phyloP scores from a whole-genome alignment of 2,888 invertebrate species.

The Folsomia manolachei region DNA sequence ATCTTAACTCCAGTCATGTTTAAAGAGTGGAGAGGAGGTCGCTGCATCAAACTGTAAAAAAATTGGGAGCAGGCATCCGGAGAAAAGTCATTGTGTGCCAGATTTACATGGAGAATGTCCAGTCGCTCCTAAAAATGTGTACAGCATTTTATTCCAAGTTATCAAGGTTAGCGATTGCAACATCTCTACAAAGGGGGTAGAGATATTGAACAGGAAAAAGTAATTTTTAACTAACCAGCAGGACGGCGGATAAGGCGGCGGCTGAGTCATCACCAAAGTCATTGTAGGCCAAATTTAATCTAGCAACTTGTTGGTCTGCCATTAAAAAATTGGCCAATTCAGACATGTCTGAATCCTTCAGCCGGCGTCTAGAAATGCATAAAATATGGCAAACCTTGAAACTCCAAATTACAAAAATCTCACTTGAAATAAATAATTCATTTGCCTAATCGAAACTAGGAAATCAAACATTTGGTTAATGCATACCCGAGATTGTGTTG shows the following conservation, averaged over 20 bases:
- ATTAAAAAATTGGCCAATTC: conserved; percentile 29
- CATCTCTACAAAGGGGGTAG: neutral
- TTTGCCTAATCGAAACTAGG: neutral
- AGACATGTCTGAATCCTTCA: conserved; percentile 40
- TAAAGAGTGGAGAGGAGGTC: conserved; percentile 38
- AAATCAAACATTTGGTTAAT: neutral
- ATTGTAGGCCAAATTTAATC: conserved; percentile 49
- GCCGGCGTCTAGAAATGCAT: conserved; percentile 29
- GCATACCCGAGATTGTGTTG: conserved; percentile 30
- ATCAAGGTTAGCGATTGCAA: neutral
- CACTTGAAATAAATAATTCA: neutral
- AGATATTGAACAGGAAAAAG: neutral
- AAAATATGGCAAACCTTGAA: no score
- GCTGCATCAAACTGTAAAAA: conserved; percentile 33
- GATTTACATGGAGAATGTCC: conserved; percentile 35
- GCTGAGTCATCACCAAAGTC: conserved; percentile 43
- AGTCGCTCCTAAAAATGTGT: conserved; percentile 2
- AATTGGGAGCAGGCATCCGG: conserved; percentile 36
- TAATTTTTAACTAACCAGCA: conserved; percentile 29
- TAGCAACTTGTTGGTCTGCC: conserved; percentile 25
- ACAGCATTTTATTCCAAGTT: neutral
- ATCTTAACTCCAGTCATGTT: conserved; percentile 48
- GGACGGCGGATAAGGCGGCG: conserved; percentile 26
- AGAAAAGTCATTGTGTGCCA: conserved; percentile 46
- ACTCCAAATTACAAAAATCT: no score